Percentiles rank a stretch among this genome's conserved stretches.
phyloP scores from a whole-genome alignment of 2,888 invertebrate genomes.

The Patella caerulea region DNA sequence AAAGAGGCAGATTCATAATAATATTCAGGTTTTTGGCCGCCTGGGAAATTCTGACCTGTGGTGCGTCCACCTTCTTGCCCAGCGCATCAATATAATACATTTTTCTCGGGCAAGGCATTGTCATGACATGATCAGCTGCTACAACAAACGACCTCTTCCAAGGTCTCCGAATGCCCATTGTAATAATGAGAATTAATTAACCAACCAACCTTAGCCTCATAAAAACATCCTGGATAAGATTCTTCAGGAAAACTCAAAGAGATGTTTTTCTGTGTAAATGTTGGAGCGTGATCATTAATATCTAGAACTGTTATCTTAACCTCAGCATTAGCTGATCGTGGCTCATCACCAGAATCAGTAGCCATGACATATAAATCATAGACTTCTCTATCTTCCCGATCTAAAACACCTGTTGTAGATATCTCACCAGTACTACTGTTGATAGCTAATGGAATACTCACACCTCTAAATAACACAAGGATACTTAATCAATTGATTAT shows the following conservation, averaged over 20 bases:
- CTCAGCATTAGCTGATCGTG: background rate
- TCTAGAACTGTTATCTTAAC: background rate
- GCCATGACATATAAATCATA: constrained; percentile 4
- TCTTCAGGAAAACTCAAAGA: constrained; percentile 2
- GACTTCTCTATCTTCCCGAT: background rate
- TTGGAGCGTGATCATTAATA: background rate
- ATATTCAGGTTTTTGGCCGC: too few species aligned
- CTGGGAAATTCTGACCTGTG: too few species aligned
- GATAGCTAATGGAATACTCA: background rate
- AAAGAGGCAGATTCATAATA: too few species aligned
- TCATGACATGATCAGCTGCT: too few species aligned
- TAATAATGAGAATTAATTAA: too few species aligned
- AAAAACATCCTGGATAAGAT: constrained; percentile 1
- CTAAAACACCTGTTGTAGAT: background rate
- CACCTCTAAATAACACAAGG: background rate
- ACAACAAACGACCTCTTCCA: too few species aligned
- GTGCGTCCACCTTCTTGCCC: too few species aligned
- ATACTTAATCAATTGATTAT: too few species aligned
- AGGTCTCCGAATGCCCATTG: too few species aligned
- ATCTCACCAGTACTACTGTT: background rate
- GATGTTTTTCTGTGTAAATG: background rate
- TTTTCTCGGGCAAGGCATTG: too few species aligned
- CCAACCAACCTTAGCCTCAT: background rate
- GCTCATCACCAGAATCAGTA: background rate
- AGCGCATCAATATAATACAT: too few species aligned